A percentile compares a stretch with the other conserved stretches of the same genome.
Conservation (phyloP, 2,113 vertebrate species). For the Sus scrofa region DNA sequence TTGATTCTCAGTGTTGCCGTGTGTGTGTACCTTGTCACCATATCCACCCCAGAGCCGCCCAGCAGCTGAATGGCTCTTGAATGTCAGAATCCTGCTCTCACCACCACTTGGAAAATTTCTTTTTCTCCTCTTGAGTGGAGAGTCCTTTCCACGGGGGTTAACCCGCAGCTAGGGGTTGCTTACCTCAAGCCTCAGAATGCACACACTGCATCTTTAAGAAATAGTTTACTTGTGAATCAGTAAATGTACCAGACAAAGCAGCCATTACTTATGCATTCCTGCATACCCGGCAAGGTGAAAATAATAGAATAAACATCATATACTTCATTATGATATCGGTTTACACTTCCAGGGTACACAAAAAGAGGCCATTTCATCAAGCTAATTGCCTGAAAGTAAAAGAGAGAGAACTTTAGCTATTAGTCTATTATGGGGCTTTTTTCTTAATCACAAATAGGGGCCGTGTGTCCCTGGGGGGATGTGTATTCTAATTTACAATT, state of each 20-base stretch:
- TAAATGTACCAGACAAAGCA: slow-evolving; percentile 87
- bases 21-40: not conserved
- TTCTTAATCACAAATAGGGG: slow-evolving; percentile 99
- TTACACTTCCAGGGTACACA: slow-evolving; percentile 94
- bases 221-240: slow-evolving; percentile 87
- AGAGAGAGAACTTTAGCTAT: slow-evolving; percentile 98
- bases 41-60: not conserved
- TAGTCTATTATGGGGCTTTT: slow-evolving; percentile 97
- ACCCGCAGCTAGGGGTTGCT: slow-evolving; percentile 19
- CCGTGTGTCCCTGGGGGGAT: slow-evolving; percentile 95
- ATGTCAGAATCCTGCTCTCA: not conserved
- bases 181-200: slow-evolving; percentile 60
- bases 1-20: not conserved
- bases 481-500: slow-evolving; percentile 99
- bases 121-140: slow-evolving; percentile 33
- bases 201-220: slow-evolving; percentile 87
- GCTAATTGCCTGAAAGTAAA: slow-evolving; percentile 99
- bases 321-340: slow-evolving; percentile 96
- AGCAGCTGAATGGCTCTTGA: not conserved
- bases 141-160: not conserved
- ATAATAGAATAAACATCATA: slow-evolving; percentile 95
- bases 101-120: not conserved
- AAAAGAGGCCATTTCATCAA: slow-evolving; percentile 97
- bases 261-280: slow-evolving; percentile 88
- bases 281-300: slow-evolving; percentile 92